A percentile compares a stretch with the other conserved stretches of the same genome.
These are phyloP conservation scores for Oenanthe oenanthe DNA, from an alignment of 2,113 vertebrate genomes.

Conservation along the genomic window DNA sequence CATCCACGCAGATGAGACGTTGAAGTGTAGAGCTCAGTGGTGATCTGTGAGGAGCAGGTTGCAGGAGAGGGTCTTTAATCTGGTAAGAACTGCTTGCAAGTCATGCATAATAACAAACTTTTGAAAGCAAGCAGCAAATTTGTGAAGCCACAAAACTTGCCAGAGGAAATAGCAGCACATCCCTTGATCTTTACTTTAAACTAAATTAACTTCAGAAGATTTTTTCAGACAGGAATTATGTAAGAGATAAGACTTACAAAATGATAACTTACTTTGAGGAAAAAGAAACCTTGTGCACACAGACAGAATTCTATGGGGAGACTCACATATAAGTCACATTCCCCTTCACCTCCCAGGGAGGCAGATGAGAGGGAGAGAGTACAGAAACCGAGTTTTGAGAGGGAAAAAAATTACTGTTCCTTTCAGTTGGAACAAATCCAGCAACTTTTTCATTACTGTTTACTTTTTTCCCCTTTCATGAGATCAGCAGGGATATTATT, in stretches of 20 bases:
- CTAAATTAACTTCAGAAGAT: background rate
- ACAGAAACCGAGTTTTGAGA: background rate
- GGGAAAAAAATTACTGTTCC: background rate
- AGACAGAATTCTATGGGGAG: background rate
- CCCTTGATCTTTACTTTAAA: background rate
- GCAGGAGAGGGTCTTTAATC: background rate
- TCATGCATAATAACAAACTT: background rate
- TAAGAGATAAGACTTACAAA: background rate
- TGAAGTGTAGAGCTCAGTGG: background rate
- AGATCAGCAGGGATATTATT: constrained; percentile 55
- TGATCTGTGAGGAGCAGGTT: background rate
- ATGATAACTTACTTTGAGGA: background rate
- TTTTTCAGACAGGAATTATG: background rate
- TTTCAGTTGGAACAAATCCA: constrained; percentile 22
- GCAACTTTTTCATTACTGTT: constrained; percentile 26
- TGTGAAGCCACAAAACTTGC: background rate
- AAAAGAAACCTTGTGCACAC: background rate
- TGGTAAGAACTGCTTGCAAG: background rate
- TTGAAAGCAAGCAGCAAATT: background rate
- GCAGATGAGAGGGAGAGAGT: background rate
- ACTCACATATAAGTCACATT: background rate
- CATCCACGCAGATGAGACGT: background rate
- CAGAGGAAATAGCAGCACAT: background rate
- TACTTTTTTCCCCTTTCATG: constrained; percentile 24
- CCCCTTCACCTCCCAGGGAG: background rate